phyloP scores from a whole-genome alignment of 2,797 vertebrate species.

The Argentina silus region DNA sequence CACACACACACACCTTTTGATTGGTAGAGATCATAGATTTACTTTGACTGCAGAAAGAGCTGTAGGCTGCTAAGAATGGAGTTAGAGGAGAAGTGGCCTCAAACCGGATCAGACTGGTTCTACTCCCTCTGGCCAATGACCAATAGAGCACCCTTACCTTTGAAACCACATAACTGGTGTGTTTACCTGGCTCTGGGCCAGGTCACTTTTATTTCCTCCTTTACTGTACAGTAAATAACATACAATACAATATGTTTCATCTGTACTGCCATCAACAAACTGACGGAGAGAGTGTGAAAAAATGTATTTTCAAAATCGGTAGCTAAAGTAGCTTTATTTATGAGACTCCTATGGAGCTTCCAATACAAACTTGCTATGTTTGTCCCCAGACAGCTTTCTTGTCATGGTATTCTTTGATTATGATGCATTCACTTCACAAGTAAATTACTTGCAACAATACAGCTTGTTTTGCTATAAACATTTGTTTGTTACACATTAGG shows the following conservation, averaged over 20 bases:
- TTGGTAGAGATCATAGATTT: constrained; percentile 6
- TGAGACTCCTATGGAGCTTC: too few species aligned
- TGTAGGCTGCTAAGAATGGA: background rate
- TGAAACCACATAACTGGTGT: background rate
- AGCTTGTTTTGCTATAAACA: too few species aligned
- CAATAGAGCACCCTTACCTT: background rate
- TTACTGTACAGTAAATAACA: background rate
- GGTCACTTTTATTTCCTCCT: background rate
- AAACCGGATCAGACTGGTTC: constrained; percentile 8
- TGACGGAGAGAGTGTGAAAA: background rate
- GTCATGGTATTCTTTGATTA: too few species aligned
- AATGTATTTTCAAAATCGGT: background rate
- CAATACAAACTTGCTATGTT: too few species aligned
- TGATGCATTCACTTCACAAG: too few species aligned
- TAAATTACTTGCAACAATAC: too few species aligned
- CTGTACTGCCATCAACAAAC: background rate
- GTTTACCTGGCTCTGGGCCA: background rate
- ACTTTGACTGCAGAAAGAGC: background rate
- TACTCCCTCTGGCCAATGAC: background rate
- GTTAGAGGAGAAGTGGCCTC: background rate
- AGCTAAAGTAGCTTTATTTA: too few species aligned
- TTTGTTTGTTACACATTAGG: too few species aligned
- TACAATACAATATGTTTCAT: too few species aligned
- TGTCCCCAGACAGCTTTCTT: too few species aligned
- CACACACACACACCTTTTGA: background rate